phyloP scores from a whole-genome alignment of 1,140 invertebrate species.

The Drosophila burlai region DNA sequence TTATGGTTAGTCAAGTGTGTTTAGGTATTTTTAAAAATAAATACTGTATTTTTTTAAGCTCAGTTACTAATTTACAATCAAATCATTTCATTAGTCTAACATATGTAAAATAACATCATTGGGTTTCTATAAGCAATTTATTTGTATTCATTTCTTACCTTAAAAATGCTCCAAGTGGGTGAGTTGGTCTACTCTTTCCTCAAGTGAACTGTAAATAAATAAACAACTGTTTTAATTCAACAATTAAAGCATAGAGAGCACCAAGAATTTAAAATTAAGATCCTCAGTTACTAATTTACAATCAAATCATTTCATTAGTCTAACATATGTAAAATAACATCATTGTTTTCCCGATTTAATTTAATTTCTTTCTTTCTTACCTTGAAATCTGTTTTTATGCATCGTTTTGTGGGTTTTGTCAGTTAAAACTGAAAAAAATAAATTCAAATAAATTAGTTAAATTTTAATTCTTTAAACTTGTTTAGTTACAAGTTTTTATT shows the following conservation, averaged over 20 bases:
- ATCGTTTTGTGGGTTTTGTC: not conserved
- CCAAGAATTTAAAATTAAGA: too few species aligned
- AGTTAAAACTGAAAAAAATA: conserved; percentile 24
- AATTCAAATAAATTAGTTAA: not conserved
- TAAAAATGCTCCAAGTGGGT: not conserved
- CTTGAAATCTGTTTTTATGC: conserved; percentile 4
- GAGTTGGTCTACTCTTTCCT: not conserved
- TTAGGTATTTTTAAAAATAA: not conserved
- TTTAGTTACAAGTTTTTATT: not conserved
- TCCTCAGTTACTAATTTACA: conserved; percentile 6
- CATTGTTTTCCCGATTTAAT: conserved; percentile 26
- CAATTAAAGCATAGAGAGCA: not conserved
- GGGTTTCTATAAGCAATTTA: not conserved
- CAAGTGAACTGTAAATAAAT: not conserved
- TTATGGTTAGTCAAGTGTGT: not conserved
- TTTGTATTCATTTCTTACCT: conserved; percentile 7
- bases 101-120: conserved; percentile 83
- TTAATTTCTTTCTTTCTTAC: conserved; percentile 1
- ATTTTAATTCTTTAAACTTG: not conserved
- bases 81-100: conserved; percentile 82
- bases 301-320: conserved; percentile 74
- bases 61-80: conserved; percentile 11
- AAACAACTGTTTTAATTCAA: not conserved
- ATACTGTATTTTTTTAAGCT: not conserved
- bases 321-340: conserved; percentile 84